Percentiles rank a stretch among this genome's conserved stretches.
These are phyloP conservation scores for Hirtodrosophila cameraria DNA, from an alignment of 2,888 invertebrate genomes.

Conservation along the genomic window DNA sequence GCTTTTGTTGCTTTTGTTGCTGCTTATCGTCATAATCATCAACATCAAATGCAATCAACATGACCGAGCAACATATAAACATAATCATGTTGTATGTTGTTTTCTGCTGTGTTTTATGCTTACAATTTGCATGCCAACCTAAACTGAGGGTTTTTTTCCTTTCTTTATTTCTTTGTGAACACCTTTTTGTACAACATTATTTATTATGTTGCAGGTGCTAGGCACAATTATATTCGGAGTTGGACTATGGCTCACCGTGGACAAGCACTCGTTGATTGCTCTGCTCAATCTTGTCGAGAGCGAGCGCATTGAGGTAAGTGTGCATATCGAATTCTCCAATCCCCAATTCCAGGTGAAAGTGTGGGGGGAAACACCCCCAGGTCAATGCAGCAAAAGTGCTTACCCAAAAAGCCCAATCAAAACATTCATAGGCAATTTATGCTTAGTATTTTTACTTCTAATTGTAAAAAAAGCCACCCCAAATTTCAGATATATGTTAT, in stretches of 20 bases:
- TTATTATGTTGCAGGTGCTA: constrained; percentile 80
- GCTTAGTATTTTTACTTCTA: not conserved
- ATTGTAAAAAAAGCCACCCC: constrained; percentile 27
- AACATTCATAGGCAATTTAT: constrained; percentile 15
- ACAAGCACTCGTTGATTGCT: constrained; percentile 88
- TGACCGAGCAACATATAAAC: constrained; percentile 60
- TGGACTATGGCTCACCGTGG: constrained; percentile 89
- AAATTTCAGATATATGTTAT: not conserved
- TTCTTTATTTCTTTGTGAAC: too few species aligned
- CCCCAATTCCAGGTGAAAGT: constrained; percentile 53
- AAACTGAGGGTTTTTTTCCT: constrained; percentile 26
- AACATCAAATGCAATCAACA: constrained; percentile 70
- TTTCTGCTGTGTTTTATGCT: constrained; percentile 29
- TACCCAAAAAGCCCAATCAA: constrained; percentile 17
- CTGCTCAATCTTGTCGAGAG: constrained; percentile 86
- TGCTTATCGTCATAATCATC: constrained; percentile 48
- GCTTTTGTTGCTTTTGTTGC: constrained; percentile 7
- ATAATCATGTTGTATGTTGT: constrained; percentile 51
- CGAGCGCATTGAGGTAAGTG: constrained; percentile 86
- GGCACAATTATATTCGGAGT: constrained; percentile 87
- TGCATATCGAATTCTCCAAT: constrained; percentile 20
- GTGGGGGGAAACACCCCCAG: constrained; percentile 19
- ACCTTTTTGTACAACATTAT: constrained; percentile 4
- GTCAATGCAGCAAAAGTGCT: not conserved
- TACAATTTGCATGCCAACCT: constrained; percentile 41